These are phyloP conservation scores for Podarcis siculus DNA, from an alignment of 2,797 vertebrate species.

Conservation along the genomic window DNA sequence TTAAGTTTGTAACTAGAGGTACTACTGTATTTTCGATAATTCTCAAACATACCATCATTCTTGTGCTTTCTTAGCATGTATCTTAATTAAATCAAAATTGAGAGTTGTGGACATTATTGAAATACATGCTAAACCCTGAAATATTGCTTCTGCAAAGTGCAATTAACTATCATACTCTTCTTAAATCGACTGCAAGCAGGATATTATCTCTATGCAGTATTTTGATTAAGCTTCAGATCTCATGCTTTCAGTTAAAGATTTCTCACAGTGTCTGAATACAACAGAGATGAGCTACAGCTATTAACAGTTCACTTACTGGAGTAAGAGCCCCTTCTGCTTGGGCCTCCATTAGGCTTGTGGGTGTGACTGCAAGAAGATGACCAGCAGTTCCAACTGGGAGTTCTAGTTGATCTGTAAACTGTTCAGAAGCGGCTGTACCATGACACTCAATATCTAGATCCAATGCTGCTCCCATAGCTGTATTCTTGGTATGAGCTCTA, in stretches of 20 bases:
- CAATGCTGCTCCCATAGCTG: constrained; percentile 67
- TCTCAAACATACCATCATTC: not conserved
- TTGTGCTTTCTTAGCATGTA: not conserved
- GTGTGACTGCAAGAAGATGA: constrained; percentile 85
- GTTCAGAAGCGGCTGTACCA: constrained; percentile 71
- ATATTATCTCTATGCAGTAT: not conserved
- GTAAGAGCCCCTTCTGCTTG: constrained; percentile 94
- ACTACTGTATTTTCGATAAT: not conserved
- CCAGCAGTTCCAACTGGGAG: constrained; percentile 82
- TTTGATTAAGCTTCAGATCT: not conserved
- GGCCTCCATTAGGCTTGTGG: constrained; percentile 92
- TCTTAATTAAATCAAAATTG: constrained; percentile 5
- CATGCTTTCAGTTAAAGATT: constrained; percentile 7
- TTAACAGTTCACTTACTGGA: constrained; percentile 83
- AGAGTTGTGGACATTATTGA: constrained; percentile 8
- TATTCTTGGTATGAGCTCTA: constrained; percentile 64
- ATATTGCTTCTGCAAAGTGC: constrained; percentile 26
- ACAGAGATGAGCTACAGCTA: constrained; percentile 28
- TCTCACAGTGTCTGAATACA: constrained; percentile 40
- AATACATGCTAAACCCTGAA: not conserved
- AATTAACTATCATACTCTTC: not conserved
- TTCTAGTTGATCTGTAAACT: constrained; percentile 85
- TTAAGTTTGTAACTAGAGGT: no score
- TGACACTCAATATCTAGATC: constrained; percentile 68
- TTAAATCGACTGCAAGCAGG: no score